A percentile compares a stretch with the other conserved stretches of the same genome.
These are phyloP conservation scores for Potamilus streckersoni DNA, from an alignment of 1,140 invertebrate genomes.

Conservation along the genomic window DNA sequence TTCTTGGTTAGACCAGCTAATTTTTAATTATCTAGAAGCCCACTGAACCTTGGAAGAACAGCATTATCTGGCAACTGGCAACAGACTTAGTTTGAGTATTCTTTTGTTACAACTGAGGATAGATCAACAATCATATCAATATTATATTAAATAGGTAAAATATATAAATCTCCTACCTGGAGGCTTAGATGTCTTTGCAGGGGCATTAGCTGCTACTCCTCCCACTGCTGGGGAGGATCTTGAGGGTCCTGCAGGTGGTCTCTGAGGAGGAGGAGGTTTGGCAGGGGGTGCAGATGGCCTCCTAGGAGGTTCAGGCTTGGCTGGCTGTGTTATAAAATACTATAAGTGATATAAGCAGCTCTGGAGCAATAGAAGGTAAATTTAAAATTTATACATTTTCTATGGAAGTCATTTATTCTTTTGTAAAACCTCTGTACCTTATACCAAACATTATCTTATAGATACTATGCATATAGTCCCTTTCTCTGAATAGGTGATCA, in stretches of 20 bases:
- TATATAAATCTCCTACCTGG: constrained; percentile 17
- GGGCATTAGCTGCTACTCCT: constrained; percentile 8
- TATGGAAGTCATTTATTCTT: no score
- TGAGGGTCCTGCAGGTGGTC: constrained; percentile 49
- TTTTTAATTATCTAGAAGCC: background rate
- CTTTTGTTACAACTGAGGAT: background rate
- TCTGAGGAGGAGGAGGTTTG: constrained; percentile 59
- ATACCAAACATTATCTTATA: no score
- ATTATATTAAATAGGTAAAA: background rate
- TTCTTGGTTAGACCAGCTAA: background rate
- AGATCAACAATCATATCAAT: background rate
- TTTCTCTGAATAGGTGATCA: no score
- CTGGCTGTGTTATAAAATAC: background rate
- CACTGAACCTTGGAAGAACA: background rate
- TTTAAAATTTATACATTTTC: no score
- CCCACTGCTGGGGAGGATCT: constrained; percentile 32
- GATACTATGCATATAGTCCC: no score
- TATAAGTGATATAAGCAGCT: no score
- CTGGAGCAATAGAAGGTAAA: no score
- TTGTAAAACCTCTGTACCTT: no score
- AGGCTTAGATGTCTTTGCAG: constrained; percentile 33
- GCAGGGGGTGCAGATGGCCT: constrained; percentile 54
- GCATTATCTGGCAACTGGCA: no score
- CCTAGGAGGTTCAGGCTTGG: constrained; percentile 43
- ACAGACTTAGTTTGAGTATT: background rate